These are phyloP conservation scores for Sturmia bella DNA, from an alignment of 2,888 invertebrate species.

Conservation along the genomic window DNA sequence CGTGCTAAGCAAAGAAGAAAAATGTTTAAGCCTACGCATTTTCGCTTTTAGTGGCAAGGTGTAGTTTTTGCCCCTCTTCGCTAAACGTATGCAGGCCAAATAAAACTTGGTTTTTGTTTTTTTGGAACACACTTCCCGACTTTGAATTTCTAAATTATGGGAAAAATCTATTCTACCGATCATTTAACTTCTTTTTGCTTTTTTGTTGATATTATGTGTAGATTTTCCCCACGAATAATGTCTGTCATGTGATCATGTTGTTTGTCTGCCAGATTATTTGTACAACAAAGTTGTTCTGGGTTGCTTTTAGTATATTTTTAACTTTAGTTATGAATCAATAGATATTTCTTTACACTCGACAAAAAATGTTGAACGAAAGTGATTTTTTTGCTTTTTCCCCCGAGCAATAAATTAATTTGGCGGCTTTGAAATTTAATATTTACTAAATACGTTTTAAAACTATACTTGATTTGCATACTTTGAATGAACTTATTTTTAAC, in stretches of 20 bases:
- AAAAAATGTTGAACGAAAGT: not conserved
- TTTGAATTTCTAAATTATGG: constrained; percentile 67
- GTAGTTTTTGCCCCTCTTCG: not conserved
- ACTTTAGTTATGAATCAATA: constrained; percentile 46
- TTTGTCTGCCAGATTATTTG: constrained; percentile 9
- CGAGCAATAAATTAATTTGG: no score
- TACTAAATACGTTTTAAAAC: no score
- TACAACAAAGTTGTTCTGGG: not conserved
- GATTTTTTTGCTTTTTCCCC: no score
- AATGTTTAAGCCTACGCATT: constrained; percentile 51
- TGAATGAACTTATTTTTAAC: no score
- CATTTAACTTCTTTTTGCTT: constrained; percentile 26
- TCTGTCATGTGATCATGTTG: constrained; percentile 52
- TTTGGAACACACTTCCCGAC: constrained; percentile 45
- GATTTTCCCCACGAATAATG: constrained; percentile 6
- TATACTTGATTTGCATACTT: no score
- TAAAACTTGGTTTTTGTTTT: no score
- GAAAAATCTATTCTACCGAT: constrained; percentile 28
- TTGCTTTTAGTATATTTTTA: constrained; percentile 27
- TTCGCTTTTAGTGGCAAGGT: constrained; percentile 15
- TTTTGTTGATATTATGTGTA: not conserved
- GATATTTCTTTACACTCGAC: constrained; percentile 22
- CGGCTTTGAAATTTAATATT: no score
- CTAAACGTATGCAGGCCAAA: not conserved
- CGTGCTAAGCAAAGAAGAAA: not conserved